Conservation (phyloP, 2,113 vertebrate species). For the Fregetta grallaria region DNA sequence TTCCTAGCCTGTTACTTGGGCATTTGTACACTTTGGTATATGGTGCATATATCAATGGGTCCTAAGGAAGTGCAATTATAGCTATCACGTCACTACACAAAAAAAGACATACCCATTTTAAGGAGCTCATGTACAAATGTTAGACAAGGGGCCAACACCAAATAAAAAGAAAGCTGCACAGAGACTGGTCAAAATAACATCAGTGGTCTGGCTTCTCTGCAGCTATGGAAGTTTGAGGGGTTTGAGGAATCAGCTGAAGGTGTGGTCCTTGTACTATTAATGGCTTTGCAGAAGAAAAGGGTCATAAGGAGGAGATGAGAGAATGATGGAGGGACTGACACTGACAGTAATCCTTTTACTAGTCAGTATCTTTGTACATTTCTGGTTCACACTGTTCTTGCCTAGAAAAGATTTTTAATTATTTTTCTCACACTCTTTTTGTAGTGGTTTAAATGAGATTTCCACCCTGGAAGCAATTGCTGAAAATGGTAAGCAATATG, state of each 20-base stretch:
- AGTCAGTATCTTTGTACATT: background rate
- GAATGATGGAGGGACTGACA: background rate
- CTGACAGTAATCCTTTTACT: background rate
- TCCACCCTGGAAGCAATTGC: slow-evolving; percentile 19
- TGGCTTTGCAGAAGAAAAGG: background rate
- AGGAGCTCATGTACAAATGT: background rate
- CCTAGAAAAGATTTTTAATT: background rate
- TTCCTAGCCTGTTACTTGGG: background rate
- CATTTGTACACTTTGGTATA: background rate
- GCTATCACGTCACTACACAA: background rate
- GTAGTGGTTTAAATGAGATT: slow-evolving; percentile 8
- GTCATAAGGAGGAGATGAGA: background rate
- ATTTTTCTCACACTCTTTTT: background rate
- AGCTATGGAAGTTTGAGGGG: background rate
- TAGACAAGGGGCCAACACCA: background rate
- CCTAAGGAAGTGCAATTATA: background rate
- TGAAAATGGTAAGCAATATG: slow-evolving; percentile 59
- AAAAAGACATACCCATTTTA: background rate
- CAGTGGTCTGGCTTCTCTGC: background rate
- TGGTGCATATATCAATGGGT: rapidly evolving
- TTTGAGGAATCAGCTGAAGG: background rate
- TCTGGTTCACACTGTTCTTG: background rate
- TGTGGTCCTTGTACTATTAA: background rate
- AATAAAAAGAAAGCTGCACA: background rate
- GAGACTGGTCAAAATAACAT: background rate